phyloP scores from a whole-genome alignment of 37 sponge, comb jelly and placozoan species.

The Trichoplax adhaerens region DNA sequence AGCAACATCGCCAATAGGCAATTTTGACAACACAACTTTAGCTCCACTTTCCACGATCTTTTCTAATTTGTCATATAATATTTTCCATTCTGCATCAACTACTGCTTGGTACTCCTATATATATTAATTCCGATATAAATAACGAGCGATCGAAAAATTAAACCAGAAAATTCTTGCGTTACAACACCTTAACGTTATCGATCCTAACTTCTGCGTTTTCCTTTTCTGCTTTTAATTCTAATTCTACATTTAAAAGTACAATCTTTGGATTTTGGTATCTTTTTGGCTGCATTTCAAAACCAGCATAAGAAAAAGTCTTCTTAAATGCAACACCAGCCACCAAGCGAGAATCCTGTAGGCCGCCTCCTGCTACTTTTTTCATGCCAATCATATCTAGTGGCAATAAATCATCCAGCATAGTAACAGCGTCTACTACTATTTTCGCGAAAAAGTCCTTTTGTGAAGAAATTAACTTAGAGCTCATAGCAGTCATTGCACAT shows the following conservation, averaged over 20 bases:
- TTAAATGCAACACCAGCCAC: slow-evolving; percentile 95
- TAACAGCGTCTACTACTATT: slow-evolving; percentile 98
- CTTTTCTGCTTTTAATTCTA: slow-evolving; percentile 92
- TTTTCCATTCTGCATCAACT: slow-evolving; percentile 97
- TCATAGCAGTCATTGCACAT: slow-evolving; percentile 88
- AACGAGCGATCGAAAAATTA: too few relatives aligned
- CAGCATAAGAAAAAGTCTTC: slow-evolving; percentile 99
- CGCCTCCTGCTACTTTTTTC: slow-evolving; percentile 40
- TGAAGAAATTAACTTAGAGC: slow-evolving; percentile 85
- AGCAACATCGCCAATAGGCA: slow-evolving; percentile 99
- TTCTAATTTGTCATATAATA: slow-evolving; percentile 89
- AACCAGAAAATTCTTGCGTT: neutral
- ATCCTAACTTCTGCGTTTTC: slow-evolving; percentile 92
- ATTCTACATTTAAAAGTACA: slow-evolving; percentile 81
- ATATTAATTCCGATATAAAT: neutral
- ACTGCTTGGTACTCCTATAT: slow-evolving; percentile 86
- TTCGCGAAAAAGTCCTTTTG: slow-evolving; percentile 97
- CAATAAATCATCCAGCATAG: slow-evolving; percentile 57
- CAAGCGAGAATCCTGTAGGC: slow-evolving; percentile 49
- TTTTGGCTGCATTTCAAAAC: slow-evolving; percentile 99
- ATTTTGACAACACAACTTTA: slow-evolving; percentile 95
- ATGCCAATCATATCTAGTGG: slow-evolving; percentile 98
- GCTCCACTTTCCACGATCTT: slow-evolving; percentile 82
- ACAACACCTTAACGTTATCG: slow-evolving; percentile 84
- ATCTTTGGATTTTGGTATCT: slow-evolving; percentile 67